Evolutionary conservation across 2,113 vertebrate species (phyloP).

Genomic region (Pipra filicauda): DNA sequence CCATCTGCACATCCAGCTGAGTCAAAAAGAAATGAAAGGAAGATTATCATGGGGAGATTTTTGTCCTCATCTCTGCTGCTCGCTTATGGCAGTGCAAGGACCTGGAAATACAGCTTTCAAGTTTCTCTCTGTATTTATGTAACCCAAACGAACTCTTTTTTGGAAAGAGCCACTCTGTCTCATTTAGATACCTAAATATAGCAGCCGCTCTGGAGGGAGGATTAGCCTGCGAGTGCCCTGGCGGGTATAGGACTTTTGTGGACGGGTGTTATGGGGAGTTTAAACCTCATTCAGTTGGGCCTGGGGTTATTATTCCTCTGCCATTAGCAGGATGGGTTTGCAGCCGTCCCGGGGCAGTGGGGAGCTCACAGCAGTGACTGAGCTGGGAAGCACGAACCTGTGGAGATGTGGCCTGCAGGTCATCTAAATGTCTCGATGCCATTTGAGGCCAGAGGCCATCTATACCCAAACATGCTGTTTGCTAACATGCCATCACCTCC

Average conservation of each 20-base stretch:
- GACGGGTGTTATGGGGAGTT: background rate
- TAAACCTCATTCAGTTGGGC: background rate
- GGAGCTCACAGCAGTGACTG: rapidly evolving
- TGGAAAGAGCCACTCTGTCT: conserved; percentile 30
- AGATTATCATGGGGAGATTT: background rate
- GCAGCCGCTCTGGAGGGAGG: background rate
- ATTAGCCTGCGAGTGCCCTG: background rate
- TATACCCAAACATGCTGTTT: background rate
- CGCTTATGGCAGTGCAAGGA: background rate
- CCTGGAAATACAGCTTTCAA: conserved; percentile 43
- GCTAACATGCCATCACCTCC: background rate
- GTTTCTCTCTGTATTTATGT: conserved; percentile 48
- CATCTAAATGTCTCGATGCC: background rate
- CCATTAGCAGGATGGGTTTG: background rate
- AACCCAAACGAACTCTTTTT: conserved; percentile 55
- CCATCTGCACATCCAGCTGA: background rate
- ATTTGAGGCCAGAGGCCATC: background rate
- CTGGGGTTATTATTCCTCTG: background rate
- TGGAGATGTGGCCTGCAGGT: background rate
- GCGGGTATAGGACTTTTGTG: background rate
- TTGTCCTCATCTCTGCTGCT: background rate
- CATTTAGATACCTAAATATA: conserved; percentile 53
- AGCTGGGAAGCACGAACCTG: background rate
- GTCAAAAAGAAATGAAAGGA: background rate
- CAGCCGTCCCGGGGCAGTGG: rapidly evolving